Conservation (phyloP, 2,113 vertebrate genomes). For the Malurus melanocephalus region DNA sequence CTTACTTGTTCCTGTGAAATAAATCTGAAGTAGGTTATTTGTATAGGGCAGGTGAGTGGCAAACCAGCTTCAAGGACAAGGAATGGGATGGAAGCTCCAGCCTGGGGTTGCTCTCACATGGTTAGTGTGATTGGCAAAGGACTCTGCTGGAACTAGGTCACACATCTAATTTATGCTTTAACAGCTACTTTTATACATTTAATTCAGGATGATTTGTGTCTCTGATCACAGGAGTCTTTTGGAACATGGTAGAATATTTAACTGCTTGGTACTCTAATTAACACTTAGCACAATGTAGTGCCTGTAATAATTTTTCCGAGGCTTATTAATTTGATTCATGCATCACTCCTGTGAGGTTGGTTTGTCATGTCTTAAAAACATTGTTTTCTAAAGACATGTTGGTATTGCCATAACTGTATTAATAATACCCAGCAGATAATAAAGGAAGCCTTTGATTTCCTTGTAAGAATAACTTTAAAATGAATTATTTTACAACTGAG, state of each 20-base stretch:
- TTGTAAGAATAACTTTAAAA: constrained; percentile 8
- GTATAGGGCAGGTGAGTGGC: neutral
- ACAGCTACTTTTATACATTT: neutral
- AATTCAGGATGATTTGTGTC: constrained; percentile 2
- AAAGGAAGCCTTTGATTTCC: constrained; percentile 26
- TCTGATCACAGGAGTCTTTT: constrained; percentile 24
- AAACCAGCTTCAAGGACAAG: neutral
- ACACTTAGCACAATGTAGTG: constrained; percentile 11
- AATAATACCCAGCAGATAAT: constrained; percentile 15
- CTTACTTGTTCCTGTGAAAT: neutral
- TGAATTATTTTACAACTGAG: neutral
- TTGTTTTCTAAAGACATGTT: neutral
- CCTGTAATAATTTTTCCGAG: neutral
- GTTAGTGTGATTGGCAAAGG: neutral
- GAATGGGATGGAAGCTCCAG: neutral
- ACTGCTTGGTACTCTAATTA: constrained; percentile 15
- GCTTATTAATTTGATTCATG: constrained; percentile 38
- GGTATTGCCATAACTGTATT: neutral
- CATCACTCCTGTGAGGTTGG: neutral
- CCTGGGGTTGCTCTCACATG: neutral
- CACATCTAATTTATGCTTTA: neutral
- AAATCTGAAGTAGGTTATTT: neutral
- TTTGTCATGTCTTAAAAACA: constrained; percentile 25
- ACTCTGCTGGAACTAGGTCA: neutral
- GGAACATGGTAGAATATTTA: neutral